Evolutionary conservation across 2,113 vertebrate species (phyloP).

Genomic region (Zosterops hypoxanthus): DNA sequence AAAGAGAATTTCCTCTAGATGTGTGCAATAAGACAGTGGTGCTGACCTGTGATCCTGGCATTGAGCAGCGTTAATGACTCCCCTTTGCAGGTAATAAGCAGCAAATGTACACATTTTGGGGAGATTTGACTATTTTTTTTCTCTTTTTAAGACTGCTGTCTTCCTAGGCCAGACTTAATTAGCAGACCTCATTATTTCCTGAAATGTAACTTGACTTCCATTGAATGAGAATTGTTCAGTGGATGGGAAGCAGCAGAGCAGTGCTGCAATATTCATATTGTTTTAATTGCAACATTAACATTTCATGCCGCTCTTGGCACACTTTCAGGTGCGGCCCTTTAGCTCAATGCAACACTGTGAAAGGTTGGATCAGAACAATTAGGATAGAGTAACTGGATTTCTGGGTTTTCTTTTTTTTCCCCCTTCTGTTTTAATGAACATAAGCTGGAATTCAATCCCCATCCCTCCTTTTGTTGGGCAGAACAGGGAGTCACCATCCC

Average conservation of each 20-base stretch:
- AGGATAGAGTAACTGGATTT: conserved; percentile 8
- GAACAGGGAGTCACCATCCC: neutral
- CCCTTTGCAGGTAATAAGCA: conserved; percentile 36
- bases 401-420: neutral
- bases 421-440: neutral
- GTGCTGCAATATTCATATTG: conserved; percentile 70
- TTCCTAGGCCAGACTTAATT: conserved; percentile 61
- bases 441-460: neutral
- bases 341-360: conserved; percentile 4
- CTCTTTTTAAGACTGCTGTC: conserved; percentile 16
- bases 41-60: conserved; percentile 29
- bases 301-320: conserved; percentile 63
- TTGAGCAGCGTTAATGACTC: neutral
- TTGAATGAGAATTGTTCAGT: conserved; percentile 60
- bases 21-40: neutral
- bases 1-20: conserved; percentile 29
- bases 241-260: conserved; percentile 58
- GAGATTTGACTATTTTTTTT: neutral
- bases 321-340: conserved; percentile 40
- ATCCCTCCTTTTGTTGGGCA: neutral
- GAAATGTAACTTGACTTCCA: conserved; percentile 61
- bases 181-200: conserved; percentile 64
- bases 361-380: conserved; percentile 44
- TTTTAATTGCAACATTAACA: conserved; percentile 73
- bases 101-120: conserved; percentile 41